Evolutionary conservation across 2,113 vertebrate genomes (phyloP).

Genomic region (Amazona vittata): DNA sequence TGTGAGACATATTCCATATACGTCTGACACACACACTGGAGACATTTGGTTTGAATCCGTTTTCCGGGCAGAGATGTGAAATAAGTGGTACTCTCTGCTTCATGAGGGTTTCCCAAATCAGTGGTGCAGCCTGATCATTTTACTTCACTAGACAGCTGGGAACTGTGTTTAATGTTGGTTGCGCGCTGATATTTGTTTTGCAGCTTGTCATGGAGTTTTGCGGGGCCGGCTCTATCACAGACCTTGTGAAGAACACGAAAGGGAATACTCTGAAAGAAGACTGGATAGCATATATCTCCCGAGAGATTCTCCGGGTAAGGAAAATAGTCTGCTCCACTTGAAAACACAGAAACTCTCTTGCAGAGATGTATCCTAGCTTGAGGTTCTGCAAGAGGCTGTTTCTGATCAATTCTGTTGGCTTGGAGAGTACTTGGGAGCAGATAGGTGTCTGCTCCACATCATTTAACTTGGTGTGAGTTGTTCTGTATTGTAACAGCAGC

Average conservation of each 20-base stretch:
- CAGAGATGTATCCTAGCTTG: neutral
- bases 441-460: neutral
- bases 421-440: neutral
- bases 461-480: neutral
- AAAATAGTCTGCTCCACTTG: neutral
- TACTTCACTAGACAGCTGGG: neutral
- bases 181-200: slow-evolving; percentile 27
- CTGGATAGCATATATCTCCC: slow-evolving; percentile 99
- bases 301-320: slow-evolving; percentile 92
- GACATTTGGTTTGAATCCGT: slow-evolving; percentile 31
- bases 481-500: neutral
- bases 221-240: slow-evolving; percentile 96
- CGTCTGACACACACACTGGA: slow-evolving; percentile 5
- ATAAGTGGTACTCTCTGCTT: neutral
- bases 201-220: slow-evolving; percentile 99
- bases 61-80: slow-evolving; percentile 15
- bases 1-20: slow-evolving; percentile 32
- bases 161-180: neutral
- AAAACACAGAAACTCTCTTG: neutral
- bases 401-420: slow-evolving; percentile 1
- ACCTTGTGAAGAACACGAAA: slow-evolving; percentile 99
- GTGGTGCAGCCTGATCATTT: neutral
- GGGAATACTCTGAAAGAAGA: slow-evolving; percentile 97
- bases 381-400: slow-evolving; percentile 25
- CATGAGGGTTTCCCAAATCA: neutral